Evolutionary conservation across 2,797 vertebrate species (phyloP).

Genomic region (Buphagus erythrorhynchus): DNA sequence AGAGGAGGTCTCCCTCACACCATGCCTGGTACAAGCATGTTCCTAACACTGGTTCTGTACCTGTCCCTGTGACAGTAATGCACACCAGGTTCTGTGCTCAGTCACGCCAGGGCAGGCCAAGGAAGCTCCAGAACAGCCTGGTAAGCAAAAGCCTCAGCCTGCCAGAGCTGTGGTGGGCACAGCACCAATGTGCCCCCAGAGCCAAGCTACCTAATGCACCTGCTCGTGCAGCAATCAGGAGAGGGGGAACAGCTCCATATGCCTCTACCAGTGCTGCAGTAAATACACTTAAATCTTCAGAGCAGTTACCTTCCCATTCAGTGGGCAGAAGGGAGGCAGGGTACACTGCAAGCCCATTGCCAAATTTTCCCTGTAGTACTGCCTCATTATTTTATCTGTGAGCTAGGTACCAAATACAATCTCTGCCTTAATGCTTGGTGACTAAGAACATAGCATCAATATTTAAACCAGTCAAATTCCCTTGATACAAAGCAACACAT

Average conservation of each 20-base stretch:
- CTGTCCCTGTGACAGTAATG: not conserved
- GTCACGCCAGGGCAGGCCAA: not conserved
- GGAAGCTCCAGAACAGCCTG: not conserved
- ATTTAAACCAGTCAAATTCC: not conserved
- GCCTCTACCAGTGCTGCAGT: not conserved
- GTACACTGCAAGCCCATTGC: not conserved
- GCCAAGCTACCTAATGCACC: not conserved
- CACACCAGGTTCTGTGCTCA: not conserved
- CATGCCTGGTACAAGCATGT: fast-evolving
- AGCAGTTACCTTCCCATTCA: not conserved
- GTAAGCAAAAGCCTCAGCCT: not conserved
- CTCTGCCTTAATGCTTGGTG: not conserved
- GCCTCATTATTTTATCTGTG: not conserved
- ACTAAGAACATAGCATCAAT: not conserved
- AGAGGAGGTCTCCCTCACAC: not conserved
- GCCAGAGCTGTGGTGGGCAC: not conserved
- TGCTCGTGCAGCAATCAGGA: not conserved
- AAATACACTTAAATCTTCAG: not conserved
- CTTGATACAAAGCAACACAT: not conserved
- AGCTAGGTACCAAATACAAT: not conserved
- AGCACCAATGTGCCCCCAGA: fast-evolving
- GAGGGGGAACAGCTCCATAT: not conserved
- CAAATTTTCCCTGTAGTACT: not conserved
- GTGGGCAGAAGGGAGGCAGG: not conserved
- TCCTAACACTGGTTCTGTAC: not conserved